These are phyloP conservation scores for Manis javanica DNA, from an alignment of 2,797 vertebrate genomes.

Conservation along the genomic window DNA sequence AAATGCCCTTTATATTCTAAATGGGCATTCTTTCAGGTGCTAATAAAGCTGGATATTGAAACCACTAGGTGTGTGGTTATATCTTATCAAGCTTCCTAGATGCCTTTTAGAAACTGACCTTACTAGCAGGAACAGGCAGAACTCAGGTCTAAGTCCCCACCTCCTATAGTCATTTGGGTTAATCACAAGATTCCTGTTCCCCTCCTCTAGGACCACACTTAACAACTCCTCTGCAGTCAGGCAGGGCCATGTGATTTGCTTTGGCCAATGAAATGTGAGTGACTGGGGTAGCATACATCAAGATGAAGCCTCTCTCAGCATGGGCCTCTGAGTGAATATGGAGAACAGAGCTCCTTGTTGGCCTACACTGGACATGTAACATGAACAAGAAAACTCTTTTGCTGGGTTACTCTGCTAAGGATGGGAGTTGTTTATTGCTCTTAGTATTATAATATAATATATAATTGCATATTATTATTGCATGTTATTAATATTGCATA, in stretches of 20 bases:
- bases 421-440: neutral
- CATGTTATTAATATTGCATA: too few species aligned
- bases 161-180: neutral
- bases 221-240: neutral
- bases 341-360: neutral
- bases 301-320: neutral
- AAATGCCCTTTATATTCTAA: neutral
- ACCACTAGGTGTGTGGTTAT: neutral
- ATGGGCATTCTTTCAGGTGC: neutral
- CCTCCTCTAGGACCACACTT: neutral
- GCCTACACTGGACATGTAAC: neutral
- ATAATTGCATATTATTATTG: too few species aligned
- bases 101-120: neutral
- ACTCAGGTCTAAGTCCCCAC: neutral
- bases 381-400: neutral
- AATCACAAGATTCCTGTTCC: neutral
- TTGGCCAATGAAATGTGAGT: neutral
- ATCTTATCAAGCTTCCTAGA: too few species aligned
- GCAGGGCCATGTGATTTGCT: neutral
- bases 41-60: neutral
- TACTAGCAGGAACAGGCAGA: neutral
- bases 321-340: neutral
- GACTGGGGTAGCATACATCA: neutral
- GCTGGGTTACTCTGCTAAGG: neutral
- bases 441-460: too few species aligned